Conservation (phyloP, 2,113 vertebrate genomes). For the Hypocryptadius cinnamomeus region DNA sequence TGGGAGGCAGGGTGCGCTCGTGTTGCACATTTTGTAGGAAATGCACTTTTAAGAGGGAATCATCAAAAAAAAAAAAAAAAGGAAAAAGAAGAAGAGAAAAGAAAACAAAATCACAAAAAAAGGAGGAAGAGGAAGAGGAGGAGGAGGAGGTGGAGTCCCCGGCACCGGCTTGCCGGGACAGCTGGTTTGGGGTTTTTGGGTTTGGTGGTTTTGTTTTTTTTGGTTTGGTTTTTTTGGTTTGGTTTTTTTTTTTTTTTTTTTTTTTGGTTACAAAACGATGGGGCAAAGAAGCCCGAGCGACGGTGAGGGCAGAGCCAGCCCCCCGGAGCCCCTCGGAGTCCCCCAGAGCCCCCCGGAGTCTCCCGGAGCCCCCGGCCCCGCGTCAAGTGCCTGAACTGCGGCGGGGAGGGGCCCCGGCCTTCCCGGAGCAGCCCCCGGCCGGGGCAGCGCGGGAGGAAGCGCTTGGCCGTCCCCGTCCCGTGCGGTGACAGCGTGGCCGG, state of each 20-base stretch:
- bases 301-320: not conserved
- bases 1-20: not conserved
- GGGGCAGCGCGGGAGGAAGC: not conserved
- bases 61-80: not conserved
- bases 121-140: not conserved
- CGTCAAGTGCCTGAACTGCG: slow-evolving; percentile 51
- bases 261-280: not conserved
- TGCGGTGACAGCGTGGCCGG: not conserved
- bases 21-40: slow-evolving; percentile 67
- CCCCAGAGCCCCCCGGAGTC: not conserved
- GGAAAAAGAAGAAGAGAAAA: not conserved
- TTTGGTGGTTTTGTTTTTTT: not conserved
- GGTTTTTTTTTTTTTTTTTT: not conserved
- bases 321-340: not conserved
- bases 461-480: not conserved
- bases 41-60: slow-evolving; percentile 62
- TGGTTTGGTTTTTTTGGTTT: not conserved
- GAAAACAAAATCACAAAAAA: not conserved
- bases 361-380: not conserved
- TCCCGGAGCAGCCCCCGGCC: not conserved
- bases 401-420: not conserved
- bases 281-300: not conserved
- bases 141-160: not conserved
- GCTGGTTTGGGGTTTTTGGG: not conserved
- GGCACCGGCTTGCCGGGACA: not conserved